Base-by-base conservation (phyloP, 2,888 invertebrate species). In the Athalia cordata region DNA sequence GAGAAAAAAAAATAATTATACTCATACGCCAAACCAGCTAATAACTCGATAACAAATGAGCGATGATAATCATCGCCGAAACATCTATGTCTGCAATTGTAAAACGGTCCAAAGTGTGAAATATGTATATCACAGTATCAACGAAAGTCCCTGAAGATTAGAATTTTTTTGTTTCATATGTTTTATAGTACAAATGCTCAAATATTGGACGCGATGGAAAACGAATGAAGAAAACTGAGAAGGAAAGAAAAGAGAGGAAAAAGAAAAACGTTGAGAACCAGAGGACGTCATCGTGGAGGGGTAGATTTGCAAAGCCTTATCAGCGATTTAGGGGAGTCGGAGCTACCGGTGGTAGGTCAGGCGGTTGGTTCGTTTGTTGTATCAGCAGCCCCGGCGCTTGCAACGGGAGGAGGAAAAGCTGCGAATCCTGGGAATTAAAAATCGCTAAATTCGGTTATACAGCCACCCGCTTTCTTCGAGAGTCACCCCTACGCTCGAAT, bases 391-490 rank as follows among this genome's bases (percentile, higher is more conserved):
- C 79, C 77, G 29, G 29, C 29, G 29, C 29, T 29, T 78, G 52
- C 79, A 62, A 47, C 78, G 52, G 47, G 8, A 64, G 68, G 29
- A 61, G 75, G 43, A 1, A 75, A 75, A 75, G 75, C 75, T 75
- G 81, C 79, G 82, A 81, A 84, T 83, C 81, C 83, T 79, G 83
- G 82, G 85, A 88, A 89, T 88, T 88, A 89, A 89, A 89, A 89
- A 88, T 88, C 87, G 83, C 86, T 88, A 87, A 88, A 89, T 87
- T 87, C 83, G 82, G 85, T 88, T 88, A 86, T 81, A 81, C 74
- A 55, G 77, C 72, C 78, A 62, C 76, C 67, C 66, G 65, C 47
- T 77, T 80, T 78, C 70, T 65, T 75, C 75, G 78, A 78, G 75
- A 77, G 77, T 61, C 77, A 72, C 76, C 67, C 77, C 78, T 75